Base-by-base conservation (phyloP, 2,797 vertebrate species). In the Gobionotothen gibberifrons region DNA sequence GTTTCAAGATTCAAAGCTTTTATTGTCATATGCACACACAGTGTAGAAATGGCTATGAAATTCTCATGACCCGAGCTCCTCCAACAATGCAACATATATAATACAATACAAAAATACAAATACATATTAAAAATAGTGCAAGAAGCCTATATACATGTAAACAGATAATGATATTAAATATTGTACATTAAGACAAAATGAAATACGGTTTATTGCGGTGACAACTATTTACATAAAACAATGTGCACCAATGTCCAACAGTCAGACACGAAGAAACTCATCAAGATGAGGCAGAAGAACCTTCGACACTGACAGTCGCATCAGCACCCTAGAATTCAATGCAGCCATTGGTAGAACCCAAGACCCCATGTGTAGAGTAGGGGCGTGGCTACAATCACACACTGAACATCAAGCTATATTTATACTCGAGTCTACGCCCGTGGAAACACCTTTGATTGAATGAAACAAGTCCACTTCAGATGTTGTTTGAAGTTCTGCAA, bases 391-490 rank as follows among this genome's bases (percentile, higher is more conserved):
- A 72, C 22, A 79, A 79, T 81, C 76, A 81, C 22, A 61, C 69
- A 21, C 43, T 17, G 54, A 47, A 32, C 22, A 39, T 19, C 17
- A 10, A 15, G 47, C 15, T 71, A 21, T 74, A 58, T 59, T 65
- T 74, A 61, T n/a, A 61, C 19, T 77, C 29, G 4, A 26, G 26
- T 26, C 26, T 19, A 51, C 68, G 16, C 12, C 19, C 68, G 69
- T 63, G 46, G 53, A 83, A 73, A 79, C 78, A 80, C 69, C 22
- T 83, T 64, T 83, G 77, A 87, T 68, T 86, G 70, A 70, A 80
- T 61, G 29, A 67, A 77, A 72, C 79, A 81, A 69, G 57, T 68
- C 69, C 48, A 55, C 52, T 60, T 1, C 26, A 32, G 57, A 74
- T 59, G 44, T 60, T 65, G 59, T 70, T 68, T 67, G 17, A 61